phyloP scores from a whole-genome alignment of 1,140 invertebrate species.

The Oncopeltus fasciatus region DNA sequence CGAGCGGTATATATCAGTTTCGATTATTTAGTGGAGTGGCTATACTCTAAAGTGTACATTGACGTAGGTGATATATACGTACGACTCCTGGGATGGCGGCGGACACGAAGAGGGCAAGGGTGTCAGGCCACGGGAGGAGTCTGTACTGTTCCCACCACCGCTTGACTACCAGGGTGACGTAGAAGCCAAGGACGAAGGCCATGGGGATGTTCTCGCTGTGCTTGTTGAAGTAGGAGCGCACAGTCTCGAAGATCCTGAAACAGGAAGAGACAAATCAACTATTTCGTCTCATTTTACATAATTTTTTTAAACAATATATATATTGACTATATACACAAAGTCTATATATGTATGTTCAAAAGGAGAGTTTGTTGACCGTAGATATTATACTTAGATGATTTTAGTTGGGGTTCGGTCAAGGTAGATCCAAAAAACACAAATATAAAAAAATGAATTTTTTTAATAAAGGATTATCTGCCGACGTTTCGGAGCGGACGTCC shows the following conservation, averaged over 20 bases:
- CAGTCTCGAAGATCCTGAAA: constrained; percentile 63
- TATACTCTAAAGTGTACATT: too few species aligned
- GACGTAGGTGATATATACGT: too few species aligned
- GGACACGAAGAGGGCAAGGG: constrained; percentile 73
- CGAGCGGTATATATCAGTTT: too few species aligned
- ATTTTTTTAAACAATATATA: not conserved
- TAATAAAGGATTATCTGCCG: too few species aligned
- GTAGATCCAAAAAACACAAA: too few species aligned
- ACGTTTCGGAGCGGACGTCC: too few species aligned
- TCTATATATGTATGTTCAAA: not conserved
- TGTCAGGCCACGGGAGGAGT: constrained; percentile 80
- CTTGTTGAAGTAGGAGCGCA: constrained; percentile 61
- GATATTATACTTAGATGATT: not conserved
- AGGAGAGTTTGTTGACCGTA: not conserved
- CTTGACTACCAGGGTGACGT: constrained; percentile 77
- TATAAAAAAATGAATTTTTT: too few species aligned
- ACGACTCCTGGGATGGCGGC: constrained; percentile 79
- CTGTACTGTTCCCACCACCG: constrained; percentile 88
- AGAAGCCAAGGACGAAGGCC: constrained; percentile 89
- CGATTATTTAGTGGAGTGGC: too few species aligned
- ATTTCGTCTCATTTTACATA: not conserved
- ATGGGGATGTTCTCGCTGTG: constrained; percentile 76
- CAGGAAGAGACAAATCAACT: constrained; percentile 21
- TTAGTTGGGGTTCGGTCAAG: not conserved
- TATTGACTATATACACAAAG: not conserved